Conservation (phyloP, 2,797 vertebrate species). For the Lutjanus argentimaculatus region DNA sequence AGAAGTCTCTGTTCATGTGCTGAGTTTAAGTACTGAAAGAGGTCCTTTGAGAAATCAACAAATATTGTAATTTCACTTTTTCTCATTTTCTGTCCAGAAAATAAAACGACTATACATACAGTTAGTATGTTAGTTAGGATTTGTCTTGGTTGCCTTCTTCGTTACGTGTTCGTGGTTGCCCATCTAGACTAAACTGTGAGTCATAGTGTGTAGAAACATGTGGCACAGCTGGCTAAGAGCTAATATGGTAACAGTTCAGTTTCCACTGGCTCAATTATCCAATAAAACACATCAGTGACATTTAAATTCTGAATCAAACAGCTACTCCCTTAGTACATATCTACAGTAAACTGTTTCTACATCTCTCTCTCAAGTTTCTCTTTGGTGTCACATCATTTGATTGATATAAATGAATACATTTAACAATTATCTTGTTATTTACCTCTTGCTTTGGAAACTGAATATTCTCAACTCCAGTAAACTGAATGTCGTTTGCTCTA, state of each 20-base stretch:
- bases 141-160: background rate
- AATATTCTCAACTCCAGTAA: constrained; percentile 23
- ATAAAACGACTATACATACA: background rate
- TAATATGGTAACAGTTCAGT: background rate
- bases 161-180: background rate
- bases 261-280: background rate
- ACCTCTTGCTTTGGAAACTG: constrained; percentile 40
- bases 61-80: background rate
- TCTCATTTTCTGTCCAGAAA: background rate
- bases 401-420: background rate
- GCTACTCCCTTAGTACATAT: background rate
- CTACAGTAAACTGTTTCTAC: background rate
- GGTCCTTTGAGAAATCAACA: constrained; percentile 7
- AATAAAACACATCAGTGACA: background rate
- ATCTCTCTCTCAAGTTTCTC: background rate
- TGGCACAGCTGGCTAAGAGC: background rate
- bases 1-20: background rate
- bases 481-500: constrained; percentile 21
- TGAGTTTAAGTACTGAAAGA: background rate
- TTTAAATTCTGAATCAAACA: background rate
- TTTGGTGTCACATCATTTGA: background rate
- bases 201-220: background rate
- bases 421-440: background rate
- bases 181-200: background rate
- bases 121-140: background rate